Evolutionary conservation across 53 echinoderm and acorn worm genomes (phyloP).

Genomic region (Luidia sarsii): DNA sequence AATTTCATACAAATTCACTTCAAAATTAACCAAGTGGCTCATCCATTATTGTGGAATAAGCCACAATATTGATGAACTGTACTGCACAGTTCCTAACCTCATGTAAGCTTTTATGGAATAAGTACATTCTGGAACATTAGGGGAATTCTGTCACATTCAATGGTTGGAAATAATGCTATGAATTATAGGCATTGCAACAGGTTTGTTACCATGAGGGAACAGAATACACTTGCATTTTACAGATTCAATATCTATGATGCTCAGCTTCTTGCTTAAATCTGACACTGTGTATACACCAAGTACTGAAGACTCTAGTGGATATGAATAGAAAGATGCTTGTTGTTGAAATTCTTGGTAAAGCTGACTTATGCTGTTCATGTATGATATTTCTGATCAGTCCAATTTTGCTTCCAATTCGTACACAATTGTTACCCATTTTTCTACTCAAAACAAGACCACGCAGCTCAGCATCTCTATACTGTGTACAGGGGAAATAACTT

Average conservation of each 20-base stretch:
- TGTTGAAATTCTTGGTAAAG: not conserved
- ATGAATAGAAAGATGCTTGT: conserved; percentile 20
- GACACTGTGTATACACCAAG: conserved; percentile 27
- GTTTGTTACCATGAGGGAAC: not conserved
- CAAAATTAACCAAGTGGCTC: too few relatives aligned
- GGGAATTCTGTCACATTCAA: too few relatives aligned
- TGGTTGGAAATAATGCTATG: too few relatives aligned
- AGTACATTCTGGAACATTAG: too few relatives aligned
- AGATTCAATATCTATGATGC: not conserved
- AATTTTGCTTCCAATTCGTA: conserved; percentile 5
- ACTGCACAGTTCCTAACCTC: too few relatives aligned
- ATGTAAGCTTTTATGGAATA: too few relatives aligned
- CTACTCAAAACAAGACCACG: not conserved
- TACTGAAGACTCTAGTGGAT: conserved; percentile 1
- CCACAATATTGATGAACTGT: too few relatives aligned
- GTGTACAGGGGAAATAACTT: not conserved
- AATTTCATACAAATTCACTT: too few relatives aligned
- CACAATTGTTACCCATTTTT: conserved; percentile 23
- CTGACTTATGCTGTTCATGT: not conserved
- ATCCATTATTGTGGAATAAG: too few relatives aligned
- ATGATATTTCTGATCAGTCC: conserved; percentile 20
- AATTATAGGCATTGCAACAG: too few relatives aligned
- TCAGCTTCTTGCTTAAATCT: not conserved
- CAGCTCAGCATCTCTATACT: not conserved
- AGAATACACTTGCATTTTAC: conserved; percentile 20